Percentiles rank a stretch among this genome's conserved stretches.
Evolutionary conservation across 2,888 invertebrate species (phyloP).

Genomic region (Cosmia pyralina): DNA sequence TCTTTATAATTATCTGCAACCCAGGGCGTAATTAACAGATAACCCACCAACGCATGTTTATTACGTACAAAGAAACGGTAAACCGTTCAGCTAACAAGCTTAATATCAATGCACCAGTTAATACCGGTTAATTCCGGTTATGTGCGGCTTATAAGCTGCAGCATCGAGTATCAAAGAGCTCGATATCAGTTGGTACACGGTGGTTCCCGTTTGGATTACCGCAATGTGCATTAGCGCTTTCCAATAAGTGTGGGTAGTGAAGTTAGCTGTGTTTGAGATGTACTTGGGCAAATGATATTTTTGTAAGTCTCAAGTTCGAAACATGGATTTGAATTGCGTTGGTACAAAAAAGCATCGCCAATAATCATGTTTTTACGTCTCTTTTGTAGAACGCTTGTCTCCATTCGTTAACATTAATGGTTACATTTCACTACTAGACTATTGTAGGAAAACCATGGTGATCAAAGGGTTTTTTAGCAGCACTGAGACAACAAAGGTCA

Average conservation of each 20-base stretch:
- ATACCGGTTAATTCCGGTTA: slow-evolving; percentile 47
- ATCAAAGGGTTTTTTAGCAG: too few relatives aligned
- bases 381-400: not conserved
- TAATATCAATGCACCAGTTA: slow-evolving; percentile 60
- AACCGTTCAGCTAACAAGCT: slow-evolving; percentile 55
- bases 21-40: slow-evolving; percentile 12
- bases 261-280: slow-evolving; percentile 32
- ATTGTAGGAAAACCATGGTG: not conserved
- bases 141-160: slow-evolving; percentile 60
- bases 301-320: not conserved
- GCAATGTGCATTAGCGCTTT: slow-evolving; percentile 54
- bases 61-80: slow-evolving; percentile 34
- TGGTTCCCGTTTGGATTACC: slow-evolving; percentile 47
- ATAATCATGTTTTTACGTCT: not conserved
- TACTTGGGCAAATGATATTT: slow-evolving; percentile 19
- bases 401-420: too few relatives aligned
- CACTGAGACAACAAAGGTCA: too few relatives aligned
- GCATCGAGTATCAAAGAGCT: slow-evolving; percentile 61
- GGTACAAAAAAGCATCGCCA: not conserved
- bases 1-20: not conserved
- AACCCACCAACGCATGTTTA: slow-evolving; percentile 3
- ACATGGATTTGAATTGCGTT: not conserved
- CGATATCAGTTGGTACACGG: slow-evolving; percentile 40
- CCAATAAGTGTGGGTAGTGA: slow-evolving; percentile 24
- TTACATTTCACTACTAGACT: not conserved